Percentiles rank a stretch among this genome's conserved stretches.
Conservation (phyloP, 2,797 vertebrate genomes). For the Sebastes glaucus region DNA sequence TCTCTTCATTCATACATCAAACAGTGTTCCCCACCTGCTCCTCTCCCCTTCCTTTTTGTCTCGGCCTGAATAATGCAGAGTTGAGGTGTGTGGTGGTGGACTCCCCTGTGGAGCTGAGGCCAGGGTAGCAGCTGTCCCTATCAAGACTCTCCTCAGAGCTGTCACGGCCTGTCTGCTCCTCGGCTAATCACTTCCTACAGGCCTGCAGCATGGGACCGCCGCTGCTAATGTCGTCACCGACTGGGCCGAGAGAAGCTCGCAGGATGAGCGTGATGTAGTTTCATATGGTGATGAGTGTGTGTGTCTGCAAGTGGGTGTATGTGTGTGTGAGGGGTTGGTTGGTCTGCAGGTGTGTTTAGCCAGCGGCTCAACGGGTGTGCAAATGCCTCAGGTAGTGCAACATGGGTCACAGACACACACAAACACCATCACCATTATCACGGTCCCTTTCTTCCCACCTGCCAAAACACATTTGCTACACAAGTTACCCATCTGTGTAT, state of each 20-base stretch:
- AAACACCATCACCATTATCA: constrained; percentile 30
- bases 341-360: constrained; percentile 52
- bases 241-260: constrained; percentile 22
- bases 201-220: constrained; percentile 56
- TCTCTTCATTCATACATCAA: constrained; percentile 14
- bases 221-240: constrained; percentile 58
- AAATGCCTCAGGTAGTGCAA: constrained; percentile 56
- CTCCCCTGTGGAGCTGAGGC: constrained; percentile 65
- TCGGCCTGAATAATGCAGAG: constrained; percentile 63
- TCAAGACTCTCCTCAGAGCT: constrained; percentile 76
- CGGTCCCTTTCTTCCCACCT: constrained; percentile 56
- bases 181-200: constrained; percentile 78
- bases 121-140: constrained; percentile 80
- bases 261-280: constrained; percentile 30
- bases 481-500: constrained; percentile 54
- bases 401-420: constrained; percentile 38
- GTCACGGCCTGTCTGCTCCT: constrained; percentile 75
- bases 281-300: constrained; percentile 10
- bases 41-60: constrained; percentile 10
- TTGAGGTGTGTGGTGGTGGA: constrained; percentile 51
- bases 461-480: constrained; percentile 70
- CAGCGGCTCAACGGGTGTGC: constrained; percentile 49
- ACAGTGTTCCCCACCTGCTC: constrained; percentile 13
- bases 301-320: background rate
- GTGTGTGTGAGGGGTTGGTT: background rate